Conservation (phyloP, 2,888 invertebrate species). For the Acanthococcus lagerstroemiae region DNA sequence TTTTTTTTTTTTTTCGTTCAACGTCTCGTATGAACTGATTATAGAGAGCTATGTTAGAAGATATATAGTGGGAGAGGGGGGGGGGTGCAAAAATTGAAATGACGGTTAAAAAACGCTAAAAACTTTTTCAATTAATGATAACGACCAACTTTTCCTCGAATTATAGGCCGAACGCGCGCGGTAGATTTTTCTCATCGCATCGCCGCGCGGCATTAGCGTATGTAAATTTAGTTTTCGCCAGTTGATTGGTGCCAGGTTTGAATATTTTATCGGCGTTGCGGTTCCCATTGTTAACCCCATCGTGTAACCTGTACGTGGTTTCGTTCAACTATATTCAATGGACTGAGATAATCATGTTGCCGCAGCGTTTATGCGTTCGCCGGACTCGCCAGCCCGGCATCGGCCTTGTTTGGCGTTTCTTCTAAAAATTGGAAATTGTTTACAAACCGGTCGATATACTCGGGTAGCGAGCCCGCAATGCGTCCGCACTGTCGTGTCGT, state of each 20-base stretch:
- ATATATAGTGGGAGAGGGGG: too few species aligned
- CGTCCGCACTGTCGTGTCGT: too few species aligned
- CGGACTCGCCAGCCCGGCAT: neutral
- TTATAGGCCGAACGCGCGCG: too few species aligned
- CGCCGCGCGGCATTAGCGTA: neutral
- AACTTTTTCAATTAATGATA: slow-evolving; percentile 7
- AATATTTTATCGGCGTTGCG: slow-evolving; percentile 2
- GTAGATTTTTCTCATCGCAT: neutral
- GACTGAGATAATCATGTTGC: neutral
- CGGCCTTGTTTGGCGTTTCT: neutral
- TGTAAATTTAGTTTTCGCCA: slow-evolving; percentile 4
- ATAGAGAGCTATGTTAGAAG: too few species aligned
- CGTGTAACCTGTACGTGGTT: slow-evolving; percentile 12
- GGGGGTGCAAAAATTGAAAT: too few species aligned
- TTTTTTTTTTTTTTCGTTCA: neutral
- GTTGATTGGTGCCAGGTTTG: slow-evolving; percentile 4
- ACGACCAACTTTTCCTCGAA: neutral
- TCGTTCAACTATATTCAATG: neutral
- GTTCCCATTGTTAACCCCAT: slow-evolving; percentile 10
- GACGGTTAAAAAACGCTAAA: too few species aligned
- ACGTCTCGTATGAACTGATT: neutral
- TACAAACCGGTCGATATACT: neutral
- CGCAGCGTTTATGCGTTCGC: neutral
- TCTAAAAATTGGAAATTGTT: neutral
- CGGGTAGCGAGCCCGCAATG: neutral